Percentiles rank a stretch among this genome's conserved stretches.
Evolutionary conservation across 1,140 invertebrate genomes (phyloP).

Genomic region (Drosophila nasuta): DNA sequence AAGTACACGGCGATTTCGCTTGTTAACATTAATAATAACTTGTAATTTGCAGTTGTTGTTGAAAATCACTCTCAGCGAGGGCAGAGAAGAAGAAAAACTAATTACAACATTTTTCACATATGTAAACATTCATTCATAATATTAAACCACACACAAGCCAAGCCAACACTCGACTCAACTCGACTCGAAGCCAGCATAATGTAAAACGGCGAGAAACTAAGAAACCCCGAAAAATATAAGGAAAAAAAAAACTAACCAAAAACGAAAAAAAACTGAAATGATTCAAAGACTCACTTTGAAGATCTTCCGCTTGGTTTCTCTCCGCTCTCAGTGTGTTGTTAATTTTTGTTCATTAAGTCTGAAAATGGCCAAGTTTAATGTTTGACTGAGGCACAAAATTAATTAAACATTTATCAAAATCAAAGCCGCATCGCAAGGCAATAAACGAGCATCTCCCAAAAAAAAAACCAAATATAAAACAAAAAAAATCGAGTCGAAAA

Average conservation of each 20-base stretch:
- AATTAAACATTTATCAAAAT: constrained; percentile 84
- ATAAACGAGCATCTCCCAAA: constrained; percentile 28
- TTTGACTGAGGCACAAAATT: constrained; percentile 78
- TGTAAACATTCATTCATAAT: constrained; percentile 81
- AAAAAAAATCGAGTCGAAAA: constrained; percentile 25
- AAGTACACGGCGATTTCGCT: constrained; percentile 72
- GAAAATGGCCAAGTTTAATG: constrained; percentile 82
- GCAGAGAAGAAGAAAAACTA: constrained; percentile 65
- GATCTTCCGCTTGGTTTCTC: constrained; percentile 73
- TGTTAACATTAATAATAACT: constrained; percentile 83
- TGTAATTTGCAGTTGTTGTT: constrained; percentile 80
- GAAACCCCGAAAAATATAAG: constrained; percentile 49
- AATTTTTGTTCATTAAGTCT: constrained; percentile 82
- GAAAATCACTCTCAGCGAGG: constrained; percentile 63
- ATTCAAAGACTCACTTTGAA: constrained; percentile 68
- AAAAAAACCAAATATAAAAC: constrained; percentile 25
- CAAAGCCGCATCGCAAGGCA: constrained; percentile 66
- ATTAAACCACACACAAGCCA: constrained; percentile 52
- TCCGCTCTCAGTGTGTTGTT: constrained; percentile 71
- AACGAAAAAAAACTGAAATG: constrained; percentile 10
- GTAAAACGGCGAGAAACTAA: constrained; percentile 70
- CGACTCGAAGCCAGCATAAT: constrained; percentile 62
- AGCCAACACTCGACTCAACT: neutral
- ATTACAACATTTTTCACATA: constrained; percentile 83
- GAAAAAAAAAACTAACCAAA: constrained; percentile 11